A percentile compares a stretch with the other conserved stretches of the same genome.
phyloP scores from a whole-genome alignment of 2,888 invertebrate species.

The Blera fallax region DNA sequence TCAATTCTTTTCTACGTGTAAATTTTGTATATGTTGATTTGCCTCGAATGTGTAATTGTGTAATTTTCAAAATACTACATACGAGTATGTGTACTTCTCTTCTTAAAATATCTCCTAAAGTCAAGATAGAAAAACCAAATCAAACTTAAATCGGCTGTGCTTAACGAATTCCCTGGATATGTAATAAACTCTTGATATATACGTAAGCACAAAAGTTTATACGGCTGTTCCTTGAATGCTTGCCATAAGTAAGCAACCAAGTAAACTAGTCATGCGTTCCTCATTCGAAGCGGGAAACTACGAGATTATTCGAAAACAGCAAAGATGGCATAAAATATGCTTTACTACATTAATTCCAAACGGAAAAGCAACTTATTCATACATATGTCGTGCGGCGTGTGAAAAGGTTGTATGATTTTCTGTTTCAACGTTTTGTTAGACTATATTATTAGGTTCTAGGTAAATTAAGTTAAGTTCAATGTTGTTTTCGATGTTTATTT shows the following conservation, averaged over 20 bases:
- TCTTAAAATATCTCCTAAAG: slow-evolving; percentile 8
- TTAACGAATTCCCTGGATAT: slow-evolving; percentile 67
- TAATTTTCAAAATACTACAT: background rate
- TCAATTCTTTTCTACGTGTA: slow-evolving; percentile 37
- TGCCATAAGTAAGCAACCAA: slow-evolving; percentile 31
- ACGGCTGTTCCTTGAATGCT: slow-evolving; percentile 42
- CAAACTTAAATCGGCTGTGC: slow-evolving; percentile 51
- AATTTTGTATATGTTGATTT: slow-evolving; percentile 29
- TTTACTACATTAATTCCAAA: slow-evolving; percentile 80
- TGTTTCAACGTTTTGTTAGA: slow-evolving; percentile 3
- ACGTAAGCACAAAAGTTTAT: slow-evolving; percentile 44
- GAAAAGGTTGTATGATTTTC: slow-evolving; percentile 60
- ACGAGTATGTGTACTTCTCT: no score
- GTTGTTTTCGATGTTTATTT: slow-evolving; percentile 32
- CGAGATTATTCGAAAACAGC: slow-evolving; percentile 47
- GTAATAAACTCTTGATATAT: slow-evolving; percentile 70
- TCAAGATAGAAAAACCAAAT: slow-evolving; percentile 6
- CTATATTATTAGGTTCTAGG: background rate
- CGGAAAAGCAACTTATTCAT: slow-evolving; percentile 79
- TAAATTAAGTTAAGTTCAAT: slow-evolving; percentile 34
- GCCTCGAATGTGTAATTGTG: slow-evolving; percentile 17
- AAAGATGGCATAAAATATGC: slow-evolving; percentile 82
- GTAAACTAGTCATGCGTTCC: background rate
- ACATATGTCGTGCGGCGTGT: slow-evolving; percentile 53
- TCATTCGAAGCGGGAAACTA: slow-evolving; percentile 30